These are phyloP conservation scores for Pseudeuparius sepicola DNA, from an alignment of 2,888 invertebrate genomes.

Conservation along the genomic window DNA sequence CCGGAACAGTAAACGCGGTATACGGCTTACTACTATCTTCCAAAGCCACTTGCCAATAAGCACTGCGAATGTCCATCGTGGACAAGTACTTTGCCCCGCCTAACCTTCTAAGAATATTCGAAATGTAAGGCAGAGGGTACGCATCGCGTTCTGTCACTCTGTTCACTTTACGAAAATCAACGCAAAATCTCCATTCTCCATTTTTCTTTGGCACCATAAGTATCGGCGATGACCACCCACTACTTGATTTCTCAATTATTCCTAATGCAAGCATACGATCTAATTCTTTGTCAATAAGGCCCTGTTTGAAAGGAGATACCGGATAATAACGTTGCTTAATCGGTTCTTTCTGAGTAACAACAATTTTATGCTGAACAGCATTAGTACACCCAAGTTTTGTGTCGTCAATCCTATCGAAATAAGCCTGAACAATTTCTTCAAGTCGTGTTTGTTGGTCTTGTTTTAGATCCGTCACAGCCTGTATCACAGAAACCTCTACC, in stretches of 20 bases:
- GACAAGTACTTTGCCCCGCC: slow-evolving; percentile 26
- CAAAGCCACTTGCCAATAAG: slow-evolving; percentile 6
- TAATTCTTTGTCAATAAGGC: slow-evolving; percentile 10
- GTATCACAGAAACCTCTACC: no score
- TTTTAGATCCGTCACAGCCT: no score
- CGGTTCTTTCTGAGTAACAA: slow-evolving; percentile 4
- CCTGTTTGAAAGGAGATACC: slow-evolving; percentile 13
- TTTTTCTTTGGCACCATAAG: no score
- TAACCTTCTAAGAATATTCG: not conserved
- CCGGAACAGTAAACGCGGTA: slow-evolving; percentile 27
- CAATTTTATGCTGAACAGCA: slow-evolving; percentile 8
- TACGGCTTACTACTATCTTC: slow-evolving; percentile 4
- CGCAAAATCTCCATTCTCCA: slow-evolving; percentile 28
- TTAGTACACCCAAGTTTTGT: no score
- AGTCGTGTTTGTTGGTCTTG: slow-evolving; percentile 6
- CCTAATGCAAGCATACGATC: slow-evolving; percentile 15
- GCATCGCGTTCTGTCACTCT: slow-evolving; percentile 20
- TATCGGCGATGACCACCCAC: slow-evolving; percentile 19
- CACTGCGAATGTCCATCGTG: slow-evolving; percentile 18
- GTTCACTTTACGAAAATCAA: slow-evolving; percentile 29
- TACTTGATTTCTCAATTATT: slow-evolving; percentile 12
- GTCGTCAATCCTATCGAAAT: slow-evolving; percentile 3
- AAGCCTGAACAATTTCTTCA: slow-evolving; percentile 5
- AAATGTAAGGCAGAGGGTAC: not conserved
- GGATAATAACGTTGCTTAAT: slow-evolving; percentile 11